Percentiles rank a stretch among this genome's conserved stretches.
phyloP scores from a whole-genome alignment of 23 tunicate genomes.

The Styela clava region DNA sequence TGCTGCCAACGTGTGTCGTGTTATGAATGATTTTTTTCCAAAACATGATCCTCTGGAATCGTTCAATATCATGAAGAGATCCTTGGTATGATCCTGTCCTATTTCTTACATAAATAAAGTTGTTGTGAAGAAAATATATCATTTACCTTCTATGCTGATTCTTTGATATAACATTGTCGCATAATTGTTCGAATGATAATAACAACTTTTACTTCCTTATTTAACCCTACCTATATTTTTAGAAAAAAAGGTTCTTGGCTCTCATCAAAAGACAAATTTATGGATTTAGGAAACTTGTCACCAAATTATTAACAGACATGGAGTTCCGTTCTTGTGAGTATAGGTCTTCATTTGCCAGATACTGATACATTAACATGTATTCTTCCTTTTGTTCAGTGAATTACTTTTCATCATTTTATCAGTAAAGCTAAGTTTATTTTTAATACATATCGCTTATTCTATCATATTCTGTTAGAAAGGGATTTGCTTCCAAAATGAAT shows the following conservation, averaged over 20 bases:
- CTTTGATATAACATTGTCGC: too few species aligned
- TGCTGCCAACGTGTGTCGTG: not conserved
- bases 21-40: slow-evolving; percentile 14
- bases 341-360: too few species aligned
- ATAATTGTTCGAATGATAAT: too few species aligned
- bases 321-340: slow-evolving; percentile 16
- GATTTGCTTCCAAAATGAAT: too few species aligned
- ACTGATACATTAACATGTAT: too few species aligned
- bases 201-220: too few species aligned
- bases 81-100: not conserved
- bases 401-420: too few species aligned
- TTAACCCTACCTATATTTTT: not conserved
- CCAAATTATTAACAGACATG: slow-evolving; percentile 8
- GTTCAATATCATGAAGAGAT: not conserved
- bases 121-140: not conserved
- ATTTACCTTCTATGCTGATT: too few species aligned
- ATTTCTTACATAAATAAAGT: not conserved
- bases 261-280: not conserved
- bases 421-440: too few species aligned
- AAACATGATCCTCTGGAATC: not conserved
- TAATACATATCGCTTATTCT: too few species aligned
- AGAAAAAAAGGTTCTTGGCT: slow-evolving; percentile 22
- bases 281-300: slow-evolving; percentile 15
- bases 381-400: too few species aligned
- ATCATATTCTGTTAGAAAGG: too few species aligned